Evolutionary conservation across 2,888 invertebrate species (phyloP).

Genomic region (Dichetophora obliterata): DNA sequence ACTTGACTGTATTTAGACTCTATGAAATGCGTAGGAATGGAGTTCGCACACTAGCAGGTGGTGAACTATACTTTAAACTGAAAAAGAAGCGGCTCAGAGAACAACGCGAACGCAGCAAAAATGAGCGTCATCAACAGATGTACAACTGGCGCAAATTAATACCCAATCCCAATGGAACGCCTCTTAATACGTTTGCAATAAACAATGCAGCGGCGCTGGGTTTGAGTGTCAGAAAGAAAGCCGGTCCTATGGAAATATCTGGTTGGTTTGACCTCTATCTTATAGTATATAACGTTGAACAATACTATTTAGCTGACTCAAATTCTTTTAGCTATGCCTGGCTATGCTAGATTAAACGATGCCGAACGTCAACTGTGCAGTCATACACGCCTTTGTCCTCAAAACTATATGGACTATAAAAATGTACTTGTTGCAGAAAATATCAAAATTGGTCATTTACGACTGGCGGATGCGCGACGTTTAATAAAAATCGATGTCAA

Average conservation of each 20-base stretch:
- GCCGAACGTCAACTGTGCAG: conserved; percentile 85
- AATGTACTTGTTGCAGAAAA: conserved; percentile 81
- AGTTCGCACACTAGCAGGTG: conserved; percentile 76
- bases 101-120: conserved; percentile 58
- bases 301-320: background rate
- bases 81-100: conserved; percentile 70
- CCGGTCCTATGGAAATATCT: conserved; percentile 66
- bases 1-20: conserved; percentile 67
- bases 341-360: conserved; percentile 79
- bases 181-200: conserved; percentile 32
- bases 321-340: conserved; percentile 79
- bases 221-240: conserved; percentile 59
- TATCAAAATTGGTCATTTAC: conserved; percentile 79
- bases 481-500: conserved; percentile 94
- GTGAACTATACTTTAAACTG: conserved; percentile 77
- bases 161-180: conserved; percentile 52
- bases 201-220: conserved; percentile 51
- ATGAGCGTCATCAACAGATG: conserved; percentile 55
- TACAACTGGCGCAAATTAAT: conserved; percentile 59
- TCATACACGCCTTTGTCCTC: conserved; percentile 80
- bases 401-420: conserved; percentile 84
- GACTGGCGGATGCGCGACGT: conserved; percentile 84
- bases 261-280: conserved; percentile 49
- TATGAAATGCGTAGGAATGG: conserved; percentile 80
- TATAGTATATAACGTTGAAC: background rate